These are phyloP conservation scores for Hypocryptadius cinnamomeus DNA, from an alignment of 2,113 vertebrate genomes.

Conservation along the genomic window DNA sequence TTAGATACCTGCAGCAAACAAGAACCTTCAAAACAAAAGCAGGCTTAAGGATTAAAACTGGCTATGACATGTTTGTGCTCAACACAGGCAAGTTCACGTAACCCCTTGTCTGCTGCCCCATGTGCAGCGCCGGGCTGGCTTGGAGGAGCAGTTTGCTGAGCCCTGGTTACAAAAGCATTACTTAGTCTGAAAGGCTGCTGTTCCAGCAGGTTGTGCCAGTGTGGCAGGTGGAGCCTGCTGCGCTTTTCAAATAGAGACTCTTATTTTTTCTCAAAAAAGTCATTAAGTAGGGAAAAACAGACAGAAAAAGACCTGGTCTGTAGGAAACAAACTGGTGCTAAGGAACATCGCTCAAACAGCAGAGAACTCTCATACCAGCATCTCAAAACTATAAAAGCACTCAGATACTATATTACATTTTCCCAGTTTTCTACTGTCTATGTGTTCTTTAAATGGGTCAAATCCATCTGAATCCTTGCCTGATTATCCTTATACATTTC, in stretches of 20 bases:
- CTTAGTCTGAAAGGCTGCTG: not conserved
- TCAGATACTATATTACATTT: not conserved
- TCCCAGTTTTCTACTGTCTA: not conserved
- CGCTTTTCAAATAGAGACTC: not conserved
- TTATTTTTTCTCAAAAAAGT: not conserved
- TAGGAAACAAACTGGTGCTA: not conserved
- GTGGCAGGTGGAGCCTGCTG: constrained; percentile 24
- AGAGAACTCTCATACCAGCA: not conserved
- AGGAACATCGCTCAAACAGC: not conserved
- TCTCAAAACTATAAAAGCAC: not conserved
- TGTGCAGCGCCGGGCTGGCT: not conserved
- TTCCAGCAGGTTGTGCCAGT: not conserved
- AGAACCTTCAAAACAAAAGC: constrained; percentile 66
- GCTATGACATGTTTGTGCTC: constrained; percentile 56
- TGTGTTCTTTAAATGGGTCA: not conserved
- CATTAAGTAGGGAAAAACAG: not conserved
- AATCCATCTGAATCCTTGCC: not conserved
- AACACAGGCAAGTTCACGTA: constrained; percentile 29
- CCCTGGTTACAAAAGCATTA: not conserved
- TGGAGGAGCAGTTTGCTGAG: not conserved
- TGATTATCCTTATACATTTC: not conserved
- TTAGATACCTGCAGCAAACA: constrained; percentile 75
- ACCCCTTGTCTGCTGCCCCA: constrained; percentile 8
- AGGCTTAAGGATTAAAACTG: constrained; percentile 64
- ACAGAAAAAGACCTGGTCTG: not conserved